Evolutionary conservation across 2,888 invertebrate species (phyloP), one percentile per base, ranked within the genome.

Genomic region (Athrips mouffetella): DNA sequence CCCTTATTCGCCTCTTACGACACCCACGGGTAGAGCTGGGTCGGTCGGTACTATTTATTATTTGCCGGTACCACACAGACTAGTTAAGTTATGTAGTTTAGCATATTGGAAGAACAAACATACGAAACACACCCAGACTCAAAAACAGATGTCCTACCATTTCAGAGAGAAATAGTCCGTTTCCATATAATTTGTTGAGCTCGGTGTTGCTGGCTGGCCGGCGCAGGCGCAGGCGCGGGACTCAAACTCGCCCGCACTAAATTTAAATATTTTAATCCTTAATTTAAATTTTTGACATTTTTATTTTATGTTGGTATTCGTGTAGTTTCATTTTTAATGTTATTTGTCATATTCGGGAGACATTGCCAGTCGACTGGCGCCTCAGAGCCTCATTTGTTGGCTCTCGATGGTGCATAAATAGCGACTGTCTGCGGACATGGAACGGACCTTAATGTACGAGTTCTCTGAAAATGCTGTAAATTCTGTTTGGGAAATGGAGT

Each of bases 271-370:
- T 88, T 88, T 87, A 88, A 87, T 87, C 87, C 87, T 88, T 87
- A 88, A 87, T 88, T 88, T 87, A 87, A 88, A 87, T 87, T 88
- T 88, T 86, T 88, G 87, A 87, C 88, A 86, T 88, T 88, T 88
- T 88, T 88, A 88, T 88, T 87, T 88, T 84, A 87, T 84, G 86
- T 86, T 87, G 76, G 86, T 86, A 85, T 85, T 86, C 84, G 81
- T 86, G 85, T 87, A 86, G 82, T 84, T 86, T 81, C 77, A 80
- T 85, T 86, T 83, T 82, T 85, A 85, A 86, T 80, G 84, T 85
- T 87, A 86, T 87, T 87, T 88, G 87, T 88, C 87, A 88, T 87
- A 85, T 85, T 77, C 77, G 76, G 71, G 73, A 76, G 81, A 80
- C 76, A 76, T 72, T 57, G 58, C 65, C 71, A 68, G 68, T 69